A percentile compares a stretch with the other conserved stretches of the same genome.
phyloP scores from a whole-genome alignment of 1,140 invertebrate species.

The Hycleus cichorii region DNA sequence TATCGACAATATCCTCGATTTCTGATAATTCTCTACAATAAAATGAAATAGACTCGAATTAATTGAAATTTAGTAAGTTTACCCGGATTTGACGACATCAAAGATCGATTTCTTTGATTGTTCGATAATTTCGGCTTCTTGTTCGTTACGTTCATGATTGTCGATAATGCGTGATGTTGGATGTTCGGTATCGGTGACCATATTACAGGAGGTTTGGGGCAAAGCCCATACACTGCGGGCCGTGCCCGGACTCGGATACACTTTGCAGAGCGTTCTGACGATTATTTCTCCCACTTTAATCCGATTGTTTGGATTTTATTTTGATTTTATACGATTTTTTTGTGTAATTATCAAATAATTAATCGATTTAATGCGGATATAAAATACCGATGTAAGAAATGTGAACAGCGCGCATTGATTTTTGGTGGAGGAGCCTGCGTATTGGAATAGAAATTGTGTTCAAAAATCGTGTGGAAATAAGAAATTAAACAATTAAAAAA shows the following conservation, averaged over 20 bases:
- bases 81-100: constrained; percentile 58
- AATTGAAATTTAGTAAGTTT: constrained; percentile 18
- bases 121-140: constrained; percentile 43
- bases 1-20: constrained; percentile 69
- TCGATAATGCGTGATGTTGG: constrained; percentile 40
- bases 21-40: constrained; percentile 57
- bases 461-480: too few species aligned
- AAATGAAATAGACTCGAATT: too few species aligned
- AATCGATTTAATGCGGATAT: too few species aligned
- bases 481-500: too few species aligned
- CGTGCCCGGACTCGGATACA: constrained; percentile 71
- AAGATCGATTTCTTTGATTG: constrained; percentile 52
- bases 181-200: constrained; percentile 58
- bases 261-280: constrained; percentile 46
- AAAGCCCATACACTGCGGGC: constrained; percentile 79
- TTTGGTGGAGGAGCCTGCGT: neutral
- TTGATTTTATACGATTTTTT: too few species aligned
- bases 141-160: constrained; percentile 43
- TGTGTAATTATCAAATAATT: too few species aligned
- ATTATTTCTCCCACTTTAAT: neutral
- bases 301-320: too few species aligned
- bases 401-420: neutral
- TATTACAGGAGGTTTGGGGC: constrained; percentile 60
- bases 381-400: too few species aligned
- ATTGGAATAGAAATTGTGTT: too few species aligned